A percentile compares a stretch with the other conserved stretches of the same genome.
These are phyloP conservation scores for Calameuta pallipes DNA, from an alignment of 2,888 invertebrate species.

Conservation along the genomic window DNA sequence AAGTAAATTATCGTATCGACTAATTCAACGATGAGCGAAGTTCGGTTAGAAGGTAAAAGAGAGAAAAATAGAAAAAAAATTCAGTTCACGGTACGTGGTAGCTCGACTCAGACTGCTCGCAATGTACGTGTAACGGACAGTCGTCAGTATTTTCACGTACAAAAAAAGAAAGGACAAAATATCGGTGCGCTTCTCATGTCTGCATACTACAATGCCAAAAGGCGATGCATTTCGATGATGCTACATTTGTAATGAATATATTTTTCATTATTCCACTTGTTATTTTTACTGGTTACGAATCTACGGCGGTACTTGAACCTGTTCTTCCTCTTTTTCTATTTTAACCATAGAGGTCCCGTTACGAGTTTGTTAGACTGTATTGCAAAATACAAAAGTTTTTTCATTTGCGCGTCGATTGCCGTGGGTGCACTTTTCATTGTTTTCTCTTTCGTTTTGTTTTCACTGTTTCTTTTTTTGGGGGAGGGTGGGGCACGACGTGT, in stretches of 20 bases:
- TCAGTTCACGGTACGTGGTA: not conserved
- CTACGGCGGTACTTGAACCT: not conserved
- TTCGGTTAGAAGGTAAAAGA: not conserved
- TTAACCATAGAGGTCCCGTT: slow-evolving; percentile 41
- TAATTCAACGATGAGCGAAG: not conserved
- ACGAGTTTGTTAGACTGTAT: slow-evolving; percentile 31
- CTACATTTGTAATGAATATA: slow-evolving; percentile 36
- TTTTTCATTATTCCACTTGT: not conserved
- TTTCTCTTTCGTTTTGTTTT: not conserved
- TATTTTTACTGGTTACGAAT: slow-evolving; percentile 4
- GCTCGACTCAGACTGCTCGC: not conserved
- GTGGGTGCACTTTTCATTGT: not conserved
- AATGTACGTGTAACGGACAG: not conserved
- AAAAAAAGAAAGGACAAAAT: not conserved
- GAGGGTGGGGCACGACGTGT: not conserved
- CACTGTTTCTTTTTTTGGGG: not conserved
- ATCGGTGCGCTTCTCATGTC: not conserved
- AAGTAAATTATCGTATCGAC: not conserved
- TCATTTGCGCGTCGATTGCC: slow-evolving; percentile 11
- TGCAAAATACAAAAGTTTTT: slow-evolving; percentile 42
- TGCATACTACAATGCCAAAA: slow-evolving; percentile 35
- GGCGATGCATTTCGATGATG: slow-evolving; percentile 35
- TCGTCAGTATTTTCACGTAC: not conserved
- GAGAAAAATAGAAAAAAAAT: not conserved
- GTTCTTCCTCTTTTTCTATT: slow-evolving; percentile 8